These are phyloP conservation scores for Etheostoma nigrum DNA, from an alignment of 2,797 vertebrate genomes.

Conservation along the genomic window DNA sequence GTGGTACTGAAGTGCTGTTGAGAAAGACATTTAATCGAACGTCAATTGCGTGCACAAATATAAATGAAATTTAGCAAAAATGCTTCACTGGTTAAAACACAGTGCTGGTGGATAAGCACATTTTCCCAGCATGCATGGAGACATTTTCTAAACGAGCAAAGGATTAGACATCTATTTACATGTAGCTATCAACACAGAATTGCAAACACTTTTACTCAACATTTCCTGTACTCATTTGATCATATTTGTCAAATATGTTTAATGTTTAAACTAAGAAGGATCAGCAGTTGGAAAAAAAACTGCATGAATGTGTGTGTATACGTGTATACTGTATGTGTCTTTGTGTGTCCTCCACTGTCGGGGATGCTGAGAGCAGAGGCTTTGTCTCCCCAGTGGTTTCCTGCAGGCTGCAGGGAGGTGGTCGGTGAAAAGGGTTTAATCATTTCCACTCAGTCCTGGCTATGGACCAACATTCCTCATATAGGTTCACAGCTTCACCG, in stretches of 20 bases:
- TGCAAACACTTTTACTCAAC: constrained; percentile 9
- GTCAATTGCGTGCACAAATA: constrained; percentile 11
- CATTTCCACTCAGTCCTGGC: constrained; percentile 42
- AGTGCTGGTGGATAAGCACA: constrained; percentile 42
- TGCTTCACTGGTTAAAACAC: constrained; percentile 28
- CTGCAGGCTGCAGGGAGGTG: constrained; percentile 50
- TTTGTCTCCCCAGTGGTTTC: constrained; percentile 52
- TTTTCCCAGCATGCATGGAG: constrained; percentile 28
- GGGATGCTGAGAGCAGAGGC: constrained; percentile 20
- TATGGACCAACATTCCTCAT: constrained; percentile 1
- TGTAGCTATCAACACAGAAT: constrained; percentile 9
- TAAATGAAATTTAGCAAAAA: constrained; percentile 34
- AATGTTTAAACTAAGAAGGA: constrained; percentile 1
- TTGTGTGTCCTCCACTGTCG: constrained; percentile 44
- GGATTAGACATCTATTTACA: constrained; percentile 42
- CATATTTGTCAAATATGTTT: constrained; percentile 6
- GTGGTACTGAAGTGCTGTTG: neutral
- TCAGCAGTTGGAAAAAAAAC: constrained; percentile 6
- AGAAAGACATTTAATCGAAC: constrained; percentile 2
- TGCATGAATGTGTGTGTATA: constrained; percentile 1
- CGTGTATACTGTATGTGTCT: neutral
- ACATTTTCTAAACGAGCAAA: constrained; percentile 21
- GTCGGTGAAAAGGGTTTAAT: constrained; percentile 63
- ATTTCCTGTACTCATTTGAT: neutral
- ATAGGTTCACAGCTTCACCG: constrained; percentile 47